phyloP scores from a whole-genome alignment of 2,113 vertebrate genomes.

The Cryptomyrus ogoouensis region DNA sequence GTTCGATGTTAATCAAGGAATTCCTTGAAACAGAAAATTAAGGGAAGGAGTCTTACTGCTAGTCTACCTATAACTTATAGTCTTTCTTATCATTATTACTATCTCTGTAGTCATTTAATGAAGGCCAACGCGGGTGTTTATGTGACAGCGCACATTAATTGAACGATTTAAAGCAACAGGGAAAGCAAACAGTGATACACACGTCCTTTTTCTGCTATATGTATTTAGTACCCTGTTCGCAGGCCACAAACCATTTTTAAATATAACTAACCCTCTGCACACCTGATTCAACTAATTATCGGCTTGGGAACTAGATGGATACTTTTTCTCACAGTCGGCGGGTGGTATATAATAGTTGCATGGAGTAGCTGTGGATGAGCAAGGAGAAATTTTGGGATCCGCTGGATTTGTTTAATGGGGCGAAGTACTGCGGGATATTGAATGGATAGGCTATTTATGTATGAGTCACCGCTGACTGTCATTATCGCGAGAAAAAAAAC shows the following conservation, averaged over 20 bases:
- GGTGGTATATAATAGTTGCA: not conserved
- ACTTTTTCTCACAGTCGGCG: not conserved
- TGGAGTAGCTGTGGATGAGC: not conserved
- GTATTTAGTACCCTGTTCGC: not conserved
- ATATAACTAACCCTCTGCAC: not conserved
- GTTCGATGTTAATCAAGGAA: not conserved
- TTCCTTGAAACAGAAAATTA: not conserved
- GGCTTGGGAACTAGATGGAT: not conserved
- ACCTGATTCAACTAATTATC: not conserved
- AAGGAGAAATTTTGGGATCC: not conserved
- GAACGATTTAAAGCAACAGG: not conserved
- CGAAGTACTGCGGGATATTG: not conserved
- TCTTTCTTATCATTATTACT: not conserved
- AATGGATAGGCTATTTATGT: not conserved
- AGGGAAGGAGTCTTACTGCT: not conserved
- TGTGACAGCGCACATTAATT: not conserved
- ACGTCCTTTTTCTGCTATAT: not conserved
- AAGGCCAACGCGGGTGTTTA: not conserved
- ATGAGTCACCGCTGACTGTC: not conserved
- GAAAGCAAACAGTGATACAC: not conserved
- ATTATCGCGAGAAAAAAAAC: not conserved
- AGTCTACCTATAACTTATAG: not conserved
- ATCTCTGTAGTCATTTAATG: not conserved
- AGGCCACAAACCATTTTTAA: not conserved
- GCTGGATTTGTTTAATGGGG: not conserved